Evolutionary conservation across 2,113 vertebrate species (phyloP), one percentile per base, ranked within the genome.

Genomic region (Chloroceryle aenea): DNA sequence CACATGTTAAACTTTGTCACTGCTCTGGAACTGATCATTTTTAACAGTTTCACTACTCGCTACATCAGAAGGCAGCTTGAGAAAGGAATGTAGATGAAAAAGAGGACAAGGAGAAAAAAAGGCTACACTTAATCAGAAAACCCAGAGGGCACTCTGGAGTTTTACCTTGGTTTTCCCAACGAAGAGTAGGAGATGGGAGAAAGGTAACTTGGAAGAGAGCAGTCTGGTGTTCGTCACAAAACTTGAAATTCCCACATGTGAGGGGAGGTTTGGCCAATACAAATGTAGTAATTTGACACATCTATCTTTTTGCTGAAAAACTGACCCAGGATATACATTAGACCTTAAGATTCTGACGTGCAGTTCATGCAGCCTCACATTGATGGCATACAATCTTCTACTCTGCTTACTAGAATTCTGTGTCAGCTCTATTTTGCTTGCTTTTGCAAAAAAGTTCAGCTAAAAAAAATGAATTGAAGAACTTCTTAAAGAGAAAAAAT

Each of bases 81-180:
- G 59, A 81, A 66, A 61, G 45, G 8, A 23, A 64, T 1, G 7
- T 3, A 9, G 30, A 8, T 30, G 38, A 13, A 67, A 67, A 87
- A 26, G 19, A 58, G 21, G 16, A n/a, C 14, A 32, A 32, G 2
- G 4, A 14, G 15, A 3, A 12, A 12, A 6, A 5, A 36, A 47
- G 5, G 10, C 42, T 36, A 14, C 7, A 10, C 29, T 38, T 30
- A 53, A n/a, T 2, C 38, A 22, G 43, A 64, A 73, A 79, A 47
- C 0, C 6, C 12, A 4, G 3, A 7, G 17, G 2, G 7, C 1
- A 19, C 1, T n/a, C 22, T 36, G 25, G 15, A 55, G 4, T 55
- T 76, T 86, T 45, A 17, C 10, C 13, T 6, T 29, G 22, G 2
- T 63, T 75, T 82, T 20, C 8, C 11, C 12, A 22, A 1, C 9